phyloP scores from a whole-genome alignment of 2,113 vertebrate genomes.

The Engraulis encrasicolus region DNA sequence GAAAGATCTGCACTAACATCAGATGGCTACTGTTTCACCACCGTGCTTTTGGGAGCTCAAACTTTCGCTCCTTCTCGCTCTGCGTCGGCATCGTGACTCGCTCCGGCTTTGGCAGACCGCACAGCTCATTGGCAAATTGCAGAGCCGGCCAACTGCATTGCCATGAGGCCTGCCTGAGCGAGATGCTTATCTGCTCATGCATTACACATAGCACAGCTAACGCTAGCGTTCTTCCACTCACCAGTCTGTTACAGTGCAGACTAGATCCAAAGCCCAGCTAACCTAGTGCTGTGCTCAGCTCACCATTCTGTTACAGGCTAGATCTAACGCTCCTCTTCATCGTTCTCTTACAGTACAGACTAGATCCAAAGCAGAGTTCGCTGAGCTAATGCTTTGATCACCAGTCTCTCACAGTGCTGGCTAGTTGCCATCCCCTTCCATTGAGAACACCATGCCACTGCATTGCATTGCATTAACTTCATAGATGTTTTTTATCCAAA shows the following conservation, averaged over 20 bases:
- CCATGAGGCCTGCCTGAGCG: neutral
- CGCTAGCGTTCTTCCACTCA: conserved; percentile 1
- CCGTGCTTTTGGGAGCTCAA: neutral
- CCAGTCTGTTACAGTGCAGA: neutral
- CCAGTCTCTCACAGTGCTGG: too few species aligned
- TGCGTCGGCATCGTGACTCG: neutral
- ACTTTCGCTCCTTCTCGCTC: neutral
- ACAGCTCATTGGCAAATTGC: neutral
- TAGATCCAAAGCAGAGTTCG: too few species aligned
- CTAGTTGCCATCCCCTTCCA: neutral
- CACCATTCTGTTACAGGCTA: too few species aligned
- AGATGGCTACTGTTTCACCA: neutral
- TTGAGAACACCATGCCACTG: neutral
- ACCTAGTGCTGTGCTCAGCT: too few species aligned
- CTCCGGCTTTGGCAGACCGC: neutral
- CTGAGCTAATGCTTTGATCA: too few species aligned
- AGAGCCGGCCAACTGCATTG: neutral
- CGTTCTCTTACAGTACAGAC: neutral
- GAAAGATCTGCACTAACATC: neutral
- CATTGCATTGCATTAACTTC: too few species aligned
- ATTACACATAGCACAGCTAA: neutral
- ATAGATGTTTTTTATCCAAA: too few species aligned
- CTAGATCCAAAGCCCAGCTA: too few species aligned
- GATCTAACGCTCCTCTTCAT: too few species aligned
- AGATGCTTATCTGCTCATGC: conserved; percentile 9